Evolutionary conservation across 2,888 invertebrate genomes (phyloP).

Genomic region (Beris chalybata): DNA sequence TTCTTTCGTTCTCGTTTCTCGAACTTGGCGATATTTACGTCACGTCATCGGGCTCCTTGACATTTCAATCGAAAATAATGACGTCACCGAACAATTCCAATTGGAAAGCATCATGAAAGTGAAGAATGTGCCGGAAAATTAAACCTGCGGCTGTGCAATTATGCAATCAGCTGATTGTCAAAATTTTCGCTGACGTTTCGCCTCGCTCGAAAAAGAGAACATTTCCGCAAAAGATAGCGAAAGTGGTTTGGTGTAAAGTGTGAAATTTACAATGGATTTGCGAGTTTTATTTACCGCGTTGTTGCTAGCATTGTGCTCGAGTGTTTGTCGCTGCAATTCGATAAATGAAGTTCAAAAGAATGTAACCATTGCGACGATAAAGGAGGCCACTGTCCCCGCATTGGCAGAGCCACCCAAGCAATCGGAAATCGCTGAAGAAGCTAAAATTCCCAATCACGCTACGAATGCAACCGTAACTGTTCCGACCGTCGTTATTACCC

Average conservation of each 20-base stretch:
- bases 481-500: not conserved
- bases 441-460: not conserved
- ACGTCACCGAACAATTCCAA: too few species aligned
- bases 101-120: too few species aligned
- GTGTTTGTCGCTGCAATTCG: not conserved
- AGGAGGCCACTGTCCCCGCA: not conserved
- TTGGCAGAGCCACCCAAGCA: slow-evolving; percentile 7
- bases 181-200: not conserved
- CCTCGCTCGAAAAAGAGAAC: not conserved
- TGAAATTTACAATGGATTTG: not conserved
- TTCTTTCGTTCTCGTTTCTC: too few species aligned
- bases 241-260: slow-evolving; percentile 1
- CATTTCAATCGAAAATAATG: too few species aligned
- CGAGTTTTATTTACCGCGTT: not conserved
- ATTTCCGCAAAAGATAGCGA: slow-evolving; percentile 10
- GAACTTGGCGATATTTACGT: too few species aligned
- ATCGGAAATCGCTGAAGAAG: not conserved
- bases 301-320: not conserved
- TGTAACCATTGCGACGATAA: not conserved
- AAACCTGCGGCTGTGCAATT: not conserved
- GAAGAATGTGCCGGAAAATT: too few species aligned
- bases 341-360: not conserved
- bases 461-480: not conserved
- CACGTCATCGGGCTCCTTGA: too few species aligned
- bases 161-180: slow-evolving; percentile 13